Evolutionary conservation across 2,888 invertebrate genomes (phyloP).

Genomic region (Hemaris fuciformis): DNA sequence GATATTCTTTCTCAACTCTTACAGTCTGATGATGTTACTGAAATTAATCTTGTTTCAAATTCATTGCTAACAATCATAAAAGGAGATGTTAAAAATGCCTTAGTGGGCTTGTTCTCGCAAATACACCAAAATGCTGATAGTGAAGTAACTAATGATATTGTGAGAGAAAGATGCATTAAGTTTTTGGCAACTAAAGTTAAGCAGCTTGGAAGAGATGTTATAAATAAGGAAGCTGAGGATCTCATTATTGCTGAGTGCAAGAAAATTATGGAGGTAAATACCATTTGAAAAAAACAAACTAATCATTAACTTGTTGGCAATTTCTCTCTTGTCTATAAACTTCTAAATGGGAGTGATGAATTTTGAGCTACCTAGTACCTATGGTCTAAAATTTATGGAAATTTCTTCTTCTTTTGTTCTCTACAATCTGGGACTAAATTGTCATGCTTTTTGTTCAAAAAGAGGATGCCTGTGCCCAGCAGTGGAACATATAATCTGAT

Average conservation of each 20-base stretch:
- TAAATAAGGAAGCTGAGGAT: conserved; percentile 93
- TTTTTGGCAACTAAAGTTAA: conserved; percentile 93
- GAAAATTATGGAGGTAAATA: conserved; percentile 87
- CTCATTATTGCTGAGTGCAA: conserved; percentile 91
- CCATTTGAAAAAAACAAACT: not conserved
- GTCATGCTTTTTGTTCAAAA: too few relatives aligned
- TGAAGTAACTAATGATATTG: conserved; percentile 84
- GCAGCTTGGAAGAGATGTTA: conserved; percentile 87
- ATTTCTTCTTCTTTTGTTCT: too few relatives aligned
- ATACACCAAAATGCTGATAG: conserved; percentile 75
- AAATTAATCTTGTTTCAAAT: conserved; percentile 91
- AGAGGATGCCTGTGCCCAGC: too few relatives aligned
- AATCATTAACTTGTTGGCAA: too few relatives aligned
- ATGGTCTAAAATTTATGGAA: too few relatives aligned
- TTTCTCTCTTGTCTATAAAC: too few relatives aligned
- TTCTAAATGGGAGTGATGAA: too few relatives aligned
- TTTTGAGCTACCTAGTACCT: too few relatives aligned
- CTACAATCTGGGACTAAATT: too few relatives aligned
- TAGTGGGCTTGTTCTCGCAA: conserved; percentile 80
- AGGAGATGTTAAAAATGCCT: conserved; percentile 85
- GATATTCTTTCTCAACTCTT: conserved; percentile 95
- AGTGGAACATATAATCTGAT: too few relatives aligned
- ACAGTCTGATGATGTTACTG: conserved; percentile 91
- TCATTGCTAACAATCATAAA: conserved; percentile 90
- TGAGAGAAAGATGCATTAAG: conserved; percentile 92